phyloP scores from a whole-genome alignment of 1,140 invertebrate species.

The Camponotus pennsylvanicus region DNA sequence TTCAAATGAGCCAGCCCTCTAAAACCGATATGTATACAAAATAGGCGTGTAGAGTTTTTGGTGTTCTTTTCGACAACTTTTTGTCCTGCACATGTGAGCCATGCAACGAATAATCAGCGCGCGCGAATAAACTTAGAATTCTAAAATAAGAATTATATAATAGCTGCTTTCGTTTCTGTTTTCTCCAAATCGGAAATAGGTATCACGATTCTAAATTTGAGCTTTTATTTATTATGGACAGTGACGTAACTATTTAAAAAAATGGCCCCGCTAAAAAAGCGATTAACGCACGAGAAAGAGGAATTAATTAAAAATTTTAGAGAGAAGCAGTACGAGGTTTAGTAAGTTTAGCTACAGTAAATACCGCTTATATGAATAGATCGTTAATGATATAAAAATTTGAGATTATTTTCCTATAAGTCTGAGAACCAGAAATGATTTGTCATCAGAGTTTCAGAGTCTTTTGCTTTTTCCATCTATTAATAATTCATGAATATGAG shows the following conservation, averaged over 20 bases:
- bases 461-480: too few species aligned
- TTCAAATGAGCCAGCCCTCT: background rate
- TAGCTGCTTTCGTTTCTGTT: background rate
- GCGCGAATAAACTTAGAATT: conserved; percentile 27
- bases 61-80: conserved; percentile 4
- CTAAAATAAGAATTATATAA: background rate
- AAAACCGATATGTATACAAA: conserved; percentile 43
- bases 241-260: conserved; percentile 11
- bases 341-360: background rate
- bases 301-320: background rate
- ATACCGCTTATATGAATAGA: too few species aligned
- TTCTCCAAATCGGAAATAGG: conserved; percentile 16
- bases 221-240: conserved; percentile 37
- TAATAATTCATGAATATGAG: too few species aligned
- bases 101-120: conserved; percentile 18
- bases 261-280: background rate
- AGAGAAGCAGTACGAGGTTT: background rate
- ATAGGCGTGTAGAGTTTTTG: conserved; percentile 36
- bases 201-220: conserved; percentile 29
- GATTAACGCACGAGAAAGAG: background rate
- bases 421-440: too few species aligned
- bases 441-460: too few species aligned
- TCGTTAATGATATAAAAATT: too few species aligned
- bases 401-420: too few species aligned
- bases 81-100: background rate